Base-by-base conservation (phyloP, 1,140 invertebrate species). In the Mercenaria mercenaria region DNA sequence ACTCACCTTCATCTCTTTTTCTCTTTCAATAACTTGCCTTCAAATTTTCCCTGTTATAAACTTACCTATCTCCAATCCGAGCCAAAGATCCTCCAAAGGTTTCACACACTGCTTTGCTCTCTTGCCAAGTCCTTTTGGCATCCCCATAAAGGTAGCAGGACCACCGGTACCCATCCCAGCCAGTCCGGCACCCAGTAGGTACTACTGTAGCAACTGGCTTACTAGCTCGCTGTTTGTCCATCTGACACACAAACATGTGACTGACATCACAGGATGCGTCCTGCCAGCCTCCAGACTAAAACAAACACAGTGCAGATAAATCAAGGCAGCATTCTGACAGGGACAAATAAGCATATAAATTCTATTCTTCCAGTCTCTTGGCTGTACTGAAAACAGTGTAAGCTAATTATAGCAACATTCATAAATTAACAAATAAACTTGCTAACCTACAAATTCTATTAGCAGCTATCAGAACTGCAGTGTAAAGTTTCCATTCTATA, bases 71-170 rank as follows among this genome's bases (percentile, higher is more conserved):
- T 56, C 90, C 50, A 26, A 94, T 88, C 41, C 85, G 91, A 32
- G 91, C 92, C 15, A 95, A 90, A 34, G 89, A 89, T 72, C 81
- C 93, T 34, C 93, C 92, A 6, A 91, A 89, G 20, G 84, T 67
- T 43, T 81, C 47, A 86, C 94, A 95, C 6, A 86, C 85, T 26
- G 43, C 64, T 29, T 83, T 72, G 10, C 93, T 91, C 23, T 92
- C 88, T 0, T 50, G 2, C 92, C 93, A 95, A 13, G 90, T 87
- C 32, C 89, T 88, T 15, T 76, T 69, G 23, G 87, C 91, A 39
- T 91, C 91, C 20, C 90, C 87, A 29, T 91, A 82, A 39, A 91
- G 47, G 74, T 94, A 95, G 69, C 94, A 95, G 1, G 88, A 91
- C 74, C 89, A 77, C n/a, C 86, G 47, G 86, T 93, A 93, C 10